Evolutionary conservation across 1,140 invertebrate species (phyloP), one percentile per base, ranked within the genome.

Genomic region (Drosophila murphyi): DNA sequence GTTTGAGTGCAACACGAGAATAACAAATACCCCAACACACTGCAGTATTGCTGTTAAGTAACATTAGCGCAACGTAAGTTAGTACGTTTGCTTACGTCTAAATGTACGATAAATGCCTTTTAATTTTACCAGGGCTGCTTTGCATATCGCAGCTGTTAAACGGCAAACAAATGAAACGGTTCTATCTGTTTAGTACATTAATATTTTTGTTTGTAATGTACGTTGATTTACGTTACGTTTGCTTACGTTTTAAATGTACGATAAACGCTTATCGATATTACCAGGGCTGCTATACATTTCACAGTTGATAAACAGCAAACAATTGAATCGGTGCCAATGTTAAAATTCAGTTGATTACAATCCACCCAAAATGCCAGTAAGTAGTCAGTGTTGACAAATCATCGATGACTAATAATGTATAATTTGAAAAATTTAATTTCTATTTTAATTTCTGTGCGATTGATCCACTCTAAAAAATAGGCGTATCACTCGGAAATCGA

Each of bases 401-500:
- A 5, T 10, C 12, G 5, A 43, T 74, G 57, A 70, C 3, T 63
- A 63, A 62, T 45, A 31, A 43, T 20, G 20, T 20, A 2, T 20
- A 65, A 71, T 50, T 56, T 50, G 3, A 8, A 60, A 56, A 29
- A 8, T 28, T 32, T 8, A 4, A 12, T 34, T 2, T 20, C 1
- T 20, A 1, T 20, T 20, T 20, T 20, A 20, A 20, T 20, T 20
- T 1, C 20, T 20, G 20, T 20, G 20, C 20, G 20, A 1, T 20
- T 20, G 20, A 20, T 20, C 1, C 20, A 20, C 20, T 20, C 20
- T 1, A 20, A 20, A 12, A 4, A 6, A 4, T 73, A 97, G 97
- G 98, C 98, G 0, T 99, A 99, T 94, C 98, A 99, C 93, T 99
- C 98, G 0, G 96, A 96, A 86, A 96, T 98, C 81, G 93, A 94